A percentile compares a stretch with the other conserved stretches of the same genome.
Evolutionary conservation across 2,113 vertebrate species (phyloP).

Genomic region (Hystrix brachyura): DNA sequence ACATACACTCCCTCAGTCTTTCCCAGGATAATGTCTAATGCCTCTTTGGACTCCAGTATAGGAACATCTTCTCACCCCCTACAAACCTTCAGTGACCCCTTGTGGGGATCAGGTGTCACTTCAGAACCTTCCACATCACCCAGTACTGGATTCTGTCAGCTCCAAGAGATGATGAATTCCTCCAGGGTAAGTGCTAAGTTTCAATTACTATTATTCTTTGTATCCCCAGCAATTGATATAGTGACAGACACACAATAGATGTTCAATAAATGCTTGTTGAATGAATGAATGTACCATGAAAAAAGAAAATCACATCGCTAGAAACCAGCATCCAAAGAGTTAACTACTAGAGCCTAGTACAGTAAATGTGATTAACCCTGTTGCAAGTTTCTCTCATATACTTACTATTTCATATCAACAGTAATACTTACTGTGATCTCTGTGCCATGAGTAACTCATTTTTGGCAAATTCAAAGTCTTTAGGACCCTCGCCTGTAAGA

Average conservation of each 20-base stretch:
- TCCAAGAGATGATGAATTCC: not conserved
- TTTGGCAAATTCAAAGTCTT: conserved; percentile 98
- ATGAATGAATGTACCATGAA: not conserved
- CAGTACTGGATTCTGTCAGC: not conserved
- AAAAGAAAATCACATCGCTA: not conserved
- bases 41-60: not conserved
- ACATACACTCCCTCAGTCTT: too few relatives aligned
- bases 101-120: not conserved
- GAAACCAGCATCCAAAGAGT: not conserved
- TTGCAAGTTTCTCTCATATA: not conserved
- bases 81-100: not conserved
- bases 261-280: not conserved
- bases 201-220: not conserved
- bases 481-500: conserved; percentile 88
- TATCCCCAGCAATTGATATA: not conserved
- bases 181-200: not conserved
- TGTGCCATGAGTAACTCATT: conserved; percentile 95
- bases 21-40: not conserved
- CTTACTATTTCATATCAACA: not conserved
- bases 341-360: not conserved
- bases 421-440: conserved; percentile 91
- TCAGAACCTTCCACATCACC: not conserved
- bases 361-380: too few relatives aligned
- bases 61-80: not conserved
- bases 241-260: not conserved